Evolutionary conservation across 2,797 vertebrate genomes (phyloP).

Genomic region (Peromyscus eremicus): DNA sequence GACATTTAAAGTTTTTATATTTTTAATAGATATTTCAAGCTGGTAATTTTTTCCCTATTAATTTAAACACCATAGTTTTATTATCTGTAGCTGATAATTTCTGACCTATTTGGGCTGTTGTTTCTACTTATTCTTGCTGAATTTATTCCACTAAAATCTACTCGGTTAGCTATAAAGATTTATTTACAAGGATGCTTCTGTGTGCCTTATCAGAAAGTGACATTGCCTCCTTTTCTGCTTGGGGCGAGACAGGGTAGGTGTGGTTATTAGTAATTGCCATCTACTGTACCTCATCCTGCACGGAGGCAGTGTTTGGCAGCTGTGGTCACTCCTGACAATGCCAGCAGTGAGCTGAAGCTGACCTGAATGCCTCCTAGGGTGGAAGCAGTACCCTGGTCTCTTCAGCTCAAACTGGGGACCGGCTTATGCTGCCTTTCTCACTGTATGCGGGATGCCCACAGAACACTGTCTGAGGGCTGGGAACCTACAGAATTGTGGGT

Average conservation of each 20-base stretch:
- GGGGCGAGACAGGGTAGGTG: neutral
- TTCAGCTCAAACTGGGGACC: neutral
- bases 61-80: neutral
- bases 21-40: conserved; percentile 26
- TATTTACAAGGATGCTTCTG: neutral
- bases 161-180: neutral
- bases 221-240: neutral
- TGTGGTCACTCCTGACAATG: neutral
- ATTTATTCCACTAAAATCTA: neutral
- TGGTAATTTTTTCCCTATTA: neutral
- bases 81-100: neutral
- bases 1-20: neutral
- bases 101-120: neutral
- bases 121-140: neutral
- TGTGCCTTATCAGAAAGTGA: neutral
- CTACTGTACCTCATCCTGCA: neutral
- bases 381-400: neutral
- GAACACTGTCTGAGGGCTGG: too few relatives aligned
- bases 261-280: too few relatives aligned
- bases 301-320: neutral
- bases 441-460: neutral
- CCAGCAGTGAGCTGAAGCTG: neutral
- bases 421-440: neutral
- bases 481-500: neutral
- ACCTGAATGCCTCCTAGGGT: neutral